Evolutionary conservation across 2,888 invertebrate genomes (phyloP), one percentile per base, ranked within the genome.

Genomic region (Nemurella pictetii): DNA sequence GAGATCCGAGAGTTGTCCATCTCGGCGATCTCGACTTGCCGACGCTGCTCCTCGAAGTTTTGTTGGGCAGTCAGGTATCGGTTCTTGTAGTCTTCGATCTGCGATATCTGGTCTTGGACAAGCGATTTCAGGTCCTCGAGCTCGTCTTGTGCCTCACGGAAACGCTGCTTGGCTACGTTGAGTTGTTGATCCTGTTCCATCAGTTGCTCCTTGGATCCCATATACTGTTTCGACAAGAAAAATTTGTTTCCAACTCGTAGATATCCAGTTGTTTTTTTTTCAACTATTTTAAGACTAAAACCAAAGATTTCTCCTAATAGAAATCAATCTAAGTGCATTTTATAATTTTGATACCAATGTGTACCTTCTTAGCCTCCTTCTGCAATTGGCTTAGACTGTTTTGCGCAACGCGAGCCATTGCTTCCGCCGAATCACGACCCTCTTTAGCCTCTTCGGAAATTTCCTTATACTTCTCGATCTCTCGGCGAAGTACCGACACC

Each of bases 11-110:
- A 93, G 88, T 94, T 94, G 87, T 95, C 95, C 92, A 94, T 92
- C 88, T 95, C 94, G 93, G 95, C 94, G 88, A 94, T 90, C 86
- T 94, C 94, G 88, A 95, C 92, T 88, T 94, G 94, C 0, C 94
- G 91, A 0, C 92, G 91, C 88, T 95, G 94, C 88, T 95, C 95
- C 89, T 95, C 95, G 0, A 94, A 94, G 82, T 92, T 89, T 89
- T 95, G 94, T 88, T 94, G 94, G 0, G 95, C 94, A 91, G 94
- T 92, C 28, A 94, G 88, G 88, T 93, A 94, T 90, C 95, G 95
- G 86, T 94, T 94, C 83, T 94, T 91, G 88, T 95, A 95, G 87
- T 94, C 94, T 87, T 94, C 94, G 9, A 95, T 88, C 89, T 95
- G 94, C 7, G 91, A 91, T 84, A 93, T 93, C 88, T 94, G 94